Percentiles rank a stretch among this genome's conserved stretches.
These are phyloP conservation scores for Holothuria leucospilota DNA, from an alignment of 53 echinoderm and acorn worm genomes.

Conservation along the genomic window DNA sequence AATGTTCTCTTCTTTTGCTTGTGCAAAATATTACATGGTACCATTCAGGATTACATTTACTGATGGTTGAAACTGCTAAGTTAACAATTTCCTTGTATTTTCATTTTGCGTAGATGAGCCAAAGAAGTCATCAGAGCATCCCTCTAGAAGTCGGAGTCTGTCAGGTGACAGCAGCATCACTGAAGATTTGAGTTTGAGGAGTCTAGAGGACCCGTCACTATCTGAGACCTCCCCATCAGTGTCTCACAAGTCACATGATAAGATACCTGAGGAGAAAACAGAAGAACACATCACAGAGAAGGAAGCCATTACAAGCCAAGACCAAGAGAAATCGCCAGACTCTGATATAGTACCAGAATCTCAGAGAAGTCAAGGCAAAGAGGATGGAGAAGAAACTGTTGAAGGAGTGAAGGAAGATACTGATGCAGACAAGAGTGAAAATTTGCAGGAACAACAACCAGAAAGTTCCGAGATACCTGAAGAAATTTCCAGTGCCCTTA, in stretches of 20 bases:
- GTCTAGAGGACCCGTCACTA: slow-evolving; percentile 25
- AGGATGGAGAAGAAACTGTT: slow-evolving; percentile 11
- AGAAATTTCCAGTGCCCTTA: slow-evolving; percentile 75
- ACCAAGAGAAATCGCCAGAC: not conserved
- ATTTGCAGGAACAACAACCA: slow-evolving; percentile 55
- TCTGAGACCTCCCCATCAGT: slow-evolving; percentile 18
- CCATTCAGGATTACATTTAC: too few relatives aligned
- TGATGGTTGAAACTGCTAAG: too few relatives aligned
- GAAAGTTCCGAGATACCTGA: slow-evolving; percentile 77
- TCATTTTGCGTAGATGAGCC: slow-evolving; percentile 42
- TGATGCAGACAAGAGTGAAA: slow-evolving; percentile 3
- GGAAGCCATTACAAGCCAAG: not conserved
- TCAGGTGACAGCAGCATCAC: slow-evolving; percentile 76
- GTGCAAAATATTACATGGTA: too few relatives aligned
- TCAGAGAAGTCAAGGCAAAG: not conserved
- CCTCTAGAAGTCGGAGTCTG: slow-evolving; percentile 67
- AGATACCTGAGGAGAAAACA: slow-evolving; percentile 24
- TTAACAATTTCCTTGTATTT: not conserved
- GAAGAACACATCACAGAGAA: slow-evolving; percentile 14
- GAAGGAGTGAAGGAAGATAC: slow-evolving; percentile 7
- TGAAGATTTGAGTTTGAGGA: slow-evolving; percentile 68
- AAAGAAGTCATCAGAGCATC: slow-evolving; percentile 50
- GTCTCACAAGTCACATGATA: slow-evolving; percentile 10
- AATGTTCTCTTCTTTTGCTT: too few relatives aligned
- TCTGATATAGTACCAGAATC: not conserved